These are phyloP conservation scores for Thymelicus lineola DNA, from an alignment of 2,888 invertebrate genomes.

Conservation along the genomic window DNA sequence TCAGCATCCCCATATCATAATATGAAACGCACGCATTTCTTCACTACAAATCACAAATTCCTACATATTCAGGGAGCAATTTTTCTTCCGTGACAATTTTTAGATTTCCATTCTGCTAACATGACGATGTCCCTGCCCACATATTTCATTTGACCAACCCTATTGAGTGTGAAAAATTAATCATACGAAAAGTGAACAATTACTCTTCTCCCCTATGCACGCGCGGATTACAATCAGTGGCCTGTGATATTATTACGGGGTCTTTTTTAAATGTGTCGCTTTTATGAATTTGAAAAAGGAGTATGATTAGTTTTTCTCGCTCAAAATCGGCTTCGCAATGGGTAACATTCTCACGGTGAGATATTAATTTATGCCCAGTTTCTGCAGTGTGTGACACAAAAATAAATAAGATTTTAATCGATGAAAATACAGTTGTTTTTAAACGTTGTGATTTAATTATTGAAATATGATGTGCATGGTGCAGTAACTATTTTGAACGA, in stretches of 20 bases:
- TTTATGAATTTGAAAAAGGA: conserved; percentile 23
- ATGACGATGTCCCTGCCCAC: conserved; percentile 33
- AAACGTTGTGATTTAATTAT: no score
- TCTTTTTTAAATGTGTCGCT: conserved; percentile 20
- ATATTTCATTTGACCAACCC: conserved; percentile 36
- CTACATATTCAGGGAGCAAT: conserved; percentile 20
- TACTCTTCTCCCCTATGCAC: conserved; percentile 31
- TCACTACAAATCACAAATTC: conserved; percentile 18
- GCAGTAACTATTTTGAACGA: no score
- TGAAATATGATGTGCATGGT: no score
- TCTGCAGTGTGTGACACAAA: no score
- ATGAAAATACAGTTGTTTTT: no score
- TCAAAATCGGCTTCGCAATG: no score
- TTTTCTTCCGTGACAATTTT: conserved; percentile 32
- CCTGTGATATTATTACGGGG: conserved; percentile 23
- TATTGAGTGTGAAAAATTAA: conserved; percentile 38
- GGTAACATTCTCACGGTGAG: no score
- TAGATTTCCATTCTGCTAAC: conserved; percentile 27
- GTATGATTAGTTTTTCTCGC: background rate
- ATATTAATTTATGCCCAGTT: no score
- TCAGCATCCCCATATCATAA: no score
- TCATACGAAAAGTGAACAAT: conserved; percentile 37
- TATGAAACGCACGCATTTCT: background rate
- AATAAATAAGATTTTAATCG: no score
- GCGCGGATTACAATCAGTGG: conserved; percentile 28